These are phyloP conservation scores for Hypena proboscidalis DNA, from an alignment of 2,888 invertebrate genomes.

Conservation along the genomic window DNA sequence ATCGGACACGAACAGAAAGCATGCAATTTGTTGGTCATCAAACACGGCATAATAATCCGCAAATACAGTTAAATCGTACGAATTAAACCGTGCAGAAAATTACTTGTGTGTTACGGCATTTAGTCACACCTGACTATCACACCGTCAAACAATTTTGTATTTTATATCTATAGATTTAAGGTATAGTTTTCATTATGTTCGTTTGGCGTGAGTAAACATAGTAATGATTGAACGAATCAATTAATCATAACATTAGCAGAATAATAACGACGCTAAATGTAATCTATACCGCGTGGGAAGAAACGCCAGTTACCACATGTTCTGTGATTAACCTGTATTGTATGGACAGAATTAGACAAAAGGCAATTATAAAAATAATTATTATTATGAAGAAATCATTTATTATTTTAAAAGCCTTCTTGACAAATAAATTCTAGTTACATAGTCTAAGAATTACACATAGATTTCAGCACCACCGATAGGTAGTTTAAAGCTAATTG, in stretches of 20 bases:
- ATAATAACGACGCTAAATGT: constrained; percentile 46
- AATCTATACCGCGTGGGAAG: constrained; percentile 48
- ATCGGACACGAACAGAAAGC: constrained; percentile 6
- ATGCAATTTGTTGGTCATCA: constrained; percentile 16
- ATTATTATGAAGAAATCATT: too few species aligned
- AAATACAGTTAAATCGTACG: constrained; percentile 29
- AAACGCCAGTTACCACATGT: constrained; percentile 28
- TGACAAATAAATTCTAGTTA: too few species aligned
- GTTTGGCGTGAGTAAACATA: constrained; percentile 23
- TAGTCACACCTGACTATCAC: constrained; percentile 18
- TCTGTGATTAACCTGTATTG: constrained; percentile 6
- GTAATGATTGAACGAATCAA: constrained; percentile 44
- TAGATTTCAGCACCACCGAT: too few species aligned
- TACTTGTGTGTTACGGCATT: constrained; percentile 28
- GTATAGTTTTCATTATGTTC: constrained; percentile 7
- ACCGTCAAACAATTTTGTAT: constrained; percentile 1
- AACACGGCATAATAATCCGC: constrained; percentile 22
- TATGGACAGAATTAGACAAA: constrained; percentile 4
- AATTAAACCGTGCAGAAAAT: constrained; percentile 31
- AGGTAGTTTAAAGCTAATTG: too few species aligned
- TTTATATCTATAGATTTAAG: background rate
- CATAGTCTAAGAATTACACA: too few species aligned
- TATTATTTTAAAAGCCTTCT: too few species aligned
- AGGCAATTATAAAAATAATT: background rate
- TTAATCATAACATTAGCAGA: constrained; percentile 51